Conservation (phyloP, 2,113 vertebrate genomes). For the Pterophyllum scalare region DNA sequence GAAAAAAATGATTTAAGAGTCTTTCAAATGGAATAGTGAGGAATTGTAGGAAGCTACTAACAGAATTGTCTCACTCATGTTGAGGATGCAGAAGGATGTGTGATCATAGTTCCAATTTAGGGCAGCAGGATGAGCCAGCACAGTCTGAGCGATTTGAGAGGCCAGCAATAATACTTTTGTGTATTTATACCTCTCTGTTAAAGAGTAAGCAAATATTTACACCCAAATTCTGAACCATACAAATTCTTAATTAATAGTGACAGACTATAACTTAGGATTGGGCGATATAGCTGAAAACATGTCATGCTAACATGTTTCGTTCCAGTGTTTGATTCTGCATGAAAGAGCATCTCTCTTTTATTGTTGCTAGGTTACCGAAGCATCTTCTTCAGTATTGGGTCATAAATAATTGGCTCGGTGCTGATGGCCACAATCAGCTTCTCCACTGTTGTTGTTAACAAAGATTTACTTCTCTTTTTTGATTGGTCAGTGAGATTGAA, state of each 20-base stretch:
- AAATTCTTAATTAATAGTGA: not conserved
- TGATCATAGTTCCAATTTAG: not conserved
- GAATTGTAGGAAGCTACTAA: not conserved
- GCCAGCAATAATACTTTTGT: not conserved
- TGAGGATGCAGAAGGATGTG: not conserved
- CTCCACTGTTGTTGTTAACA: not conserved
- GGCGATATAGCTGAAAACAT: not conserved
- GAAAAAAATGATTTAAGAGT: not conserved
- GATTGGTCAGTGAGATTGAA: not conserved
- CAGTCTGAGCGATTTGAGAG: not conserved
- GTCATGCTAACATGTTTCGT: not conserved
- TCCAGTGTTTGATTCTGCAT: too few relatives aligned
- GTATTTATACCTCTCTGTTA: not conserved
- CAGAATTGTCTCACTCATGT: not conserved
- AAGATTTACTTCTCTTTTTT: not conserved
- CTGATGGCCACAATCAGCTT: not conserved
- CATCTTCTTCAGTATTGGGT: not conserved
- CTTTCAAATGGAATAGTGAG: not conserved
- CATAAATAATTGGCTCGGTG: rapidly evolving
- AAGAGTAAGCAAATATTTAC: not conserved
- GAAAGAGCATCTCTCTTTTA: not conserved
- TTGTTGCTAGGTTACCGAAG: not conserved
- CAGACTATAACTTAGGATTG: not conserved
- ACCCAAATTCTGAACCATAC: not conserved
- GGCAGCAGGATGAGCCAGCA: rapidly evolving